Evolutionary conservation across 53 echinoderm and acorn worm genomes (phyloP).

Genomic region (Arbacia lixula): DNA sequence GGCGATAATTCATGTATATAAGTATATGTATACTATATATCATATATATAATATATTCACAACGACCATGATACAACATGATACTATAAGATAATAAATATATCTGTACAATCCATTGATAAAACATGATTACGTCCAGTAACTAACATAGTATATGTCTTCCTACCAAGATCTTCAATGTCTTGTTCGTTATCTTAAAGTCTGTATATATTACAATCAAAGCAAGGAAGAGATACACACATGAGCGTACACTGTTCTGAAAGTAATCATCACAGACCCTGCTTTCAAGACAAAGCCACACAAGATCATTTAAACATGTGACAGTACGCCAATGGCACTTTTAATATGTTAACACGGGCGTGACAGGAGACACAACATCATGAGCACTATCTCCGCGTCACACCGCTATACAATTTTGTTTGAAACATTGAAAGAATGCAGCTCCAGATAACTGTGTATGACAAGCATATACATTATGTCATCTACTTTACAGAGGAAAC

Average conservation of each 20-base stretch:
- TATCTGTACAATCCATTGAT: slow-evolving; percentile 49
- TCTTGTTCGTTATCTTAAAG: too few species aligned
- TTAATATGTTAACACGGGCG: too few species aligned
- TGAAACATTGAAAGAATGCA: too few species aligned
- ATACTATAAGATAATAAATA: slow-evolving; percentile 38
- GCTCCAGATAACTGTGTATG: too few species aligned
- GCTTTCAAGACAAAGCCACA: slow-evolving; percentile 8
- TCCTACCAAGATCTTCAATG: too few species aligned
- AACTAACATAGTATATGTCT: too few species aligned
- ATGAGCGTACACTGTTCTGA: slow-evolving; percentile 31
- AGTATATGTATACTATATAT: slow-evolving; percentile 56
- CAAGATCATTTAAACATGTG: slow-evolving; percentile 21
- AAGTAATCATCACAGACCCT: slow-evolving; percentile 30
- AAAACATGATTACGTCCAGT: slow-evolving; percentile 15
- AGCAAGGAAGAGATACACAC: slow-evolving; percentile 49
- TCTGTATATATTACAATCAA: slow-evolving; percentile 15
- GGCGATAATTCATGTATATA: slow-evolving; percentile 53
- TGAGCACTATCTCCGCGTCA: too few species aligned
- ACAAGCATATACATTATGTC: too few species aligned
- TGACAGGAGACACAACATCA: too few species aligned
- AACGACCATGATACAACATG: slow-evolving; percentile 36
- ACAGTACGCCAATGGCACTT: slow-evolving; percentile 51
- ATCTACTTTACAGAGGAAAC: too few species aligned
- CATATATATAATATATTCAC: slow-evolving; percentile 51
- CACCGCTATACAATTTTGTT: too few species aligned